These are phyloP conservation scores for Uropsilus gracilis DNA, from an alignment of 2,113 vertebrate genomes.

Conservation along the genomic window DNA sequence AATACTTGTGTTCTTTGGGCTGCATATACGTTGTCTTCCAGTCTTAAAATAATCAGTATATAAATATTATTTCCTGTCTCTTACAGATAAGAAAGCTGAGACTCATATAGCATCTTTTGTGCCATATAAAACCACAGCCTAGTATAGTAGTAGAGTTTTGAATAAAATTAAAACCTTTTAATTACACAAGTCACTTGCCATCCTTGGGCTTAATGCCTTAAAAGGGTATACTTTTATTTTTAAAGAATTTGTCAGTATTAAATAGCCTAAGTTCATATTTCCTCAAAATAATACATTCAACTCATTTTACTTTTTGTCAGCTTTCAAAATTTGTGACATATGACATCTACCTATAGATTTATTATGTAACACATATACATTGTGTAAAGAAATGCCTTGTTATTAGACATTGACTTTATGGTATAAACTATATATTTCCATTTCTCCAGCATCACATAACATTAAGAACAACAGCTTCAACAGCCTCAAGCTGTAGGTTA, in stretches of 20 bases:
- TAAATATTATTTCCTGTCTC: not conserved
- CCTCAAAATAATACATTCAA: not conserved
- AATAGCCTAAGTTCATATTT: not conserved
- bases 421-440: not conserved
- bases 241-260: not conserved
- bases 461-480: slow-evolving; percentile 57
- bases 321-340: not conserved
- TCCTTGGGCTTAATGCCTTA: not conserved
- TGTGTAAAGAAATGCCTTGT: not conserved
- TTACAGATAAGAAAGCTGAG: not conserved
- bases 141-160: not conserved
- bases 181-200: not conserved
- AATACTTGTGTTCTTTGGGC: not conserved
- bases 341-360: not conserved
- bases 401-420: not conserved
- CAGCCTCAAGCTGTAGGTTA: slow-evolving; percentile 66
- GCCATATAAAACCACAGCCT: not conserved
- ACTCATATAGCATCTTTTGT: not conserved
- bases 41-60: not conserved
- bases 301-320: not conserved
- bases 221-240: not conserved
- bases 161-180: slow-evolving; percentile 30
- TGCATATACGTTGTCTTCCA: slow-evolving; percentile 1
- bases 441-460: not conserved
- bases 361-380: not conserved